phyloP scores from a whole-genome alignment of 2,888 invertebrate species.

The Apotomis betuletana region DNA sequence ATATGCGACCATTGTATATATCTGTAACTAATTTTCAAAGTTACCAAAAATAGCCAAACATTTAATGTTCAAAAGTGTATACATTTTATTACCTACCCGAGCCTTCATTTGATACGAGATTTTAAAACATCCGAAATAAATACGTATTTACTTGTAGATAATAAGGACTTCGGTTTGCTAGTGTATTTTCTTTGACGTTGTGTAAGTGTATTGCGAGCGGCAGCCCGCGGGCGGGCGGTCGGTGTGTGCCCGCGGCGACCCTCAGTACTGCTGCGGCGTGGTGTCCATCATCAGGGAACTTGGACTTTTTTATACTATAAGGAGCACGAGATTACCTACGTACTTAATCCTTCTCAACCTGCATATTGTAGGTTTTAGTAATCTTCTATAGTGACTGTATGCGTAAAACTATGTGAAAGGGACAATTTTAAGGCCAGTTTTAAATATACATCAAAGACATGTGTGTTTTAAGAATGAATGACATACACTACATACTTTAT shows the following conservation, averaged over 20 bases:
- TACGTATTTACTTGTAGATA: slow-evolving; percentile 61
- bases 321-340: slow-evolving; percentile 60
- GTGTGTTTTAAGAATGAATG: slow-evolving; percentile 20
- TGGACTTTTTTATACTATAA: slow-evolving; percentile 55
- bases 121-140: slow-evolving; percentile 54
- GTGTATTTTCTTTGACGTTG: slow-evolving; percentile 74
- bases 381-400: slow-evolving; percentile 45
- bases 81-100: slow-evolving; percentile 53
- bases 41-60: slow-evolving; percentile 65
- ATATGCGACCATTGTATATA: slow-evolving; percentile 61
- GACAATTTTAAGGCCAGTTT: slow-evolving; percentile 25
- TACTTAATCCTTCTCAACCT: slow-evolving; percentile 62
- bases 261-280: neutral
- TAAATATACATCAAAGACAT: slow-evolving; percentile 15
- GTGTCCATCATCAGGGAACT: slow-evolving; percentile 65
- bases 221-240: neutral
- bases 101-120: slow-evolving; percentile 61
- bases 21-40: slow-evolving; percentile 54
- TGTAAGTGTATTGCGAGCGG: slow-evolving; percentile 68
- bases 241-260: neutral
- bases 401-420: slow-evolving; percentile 34
- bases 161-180: slow-evolving; percentile 76
- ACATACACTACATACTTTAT: slow-evolving; percentile 4
- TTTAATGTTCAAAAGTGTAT: slow-evolving; percentile 61
- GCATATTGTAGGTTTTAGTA: slow-evolving; percentile 75